Evolutionary conservation across 2,113 vertebrate genomes (phyloP).

Genomic region (Aegotheles bennettii): DNA sequence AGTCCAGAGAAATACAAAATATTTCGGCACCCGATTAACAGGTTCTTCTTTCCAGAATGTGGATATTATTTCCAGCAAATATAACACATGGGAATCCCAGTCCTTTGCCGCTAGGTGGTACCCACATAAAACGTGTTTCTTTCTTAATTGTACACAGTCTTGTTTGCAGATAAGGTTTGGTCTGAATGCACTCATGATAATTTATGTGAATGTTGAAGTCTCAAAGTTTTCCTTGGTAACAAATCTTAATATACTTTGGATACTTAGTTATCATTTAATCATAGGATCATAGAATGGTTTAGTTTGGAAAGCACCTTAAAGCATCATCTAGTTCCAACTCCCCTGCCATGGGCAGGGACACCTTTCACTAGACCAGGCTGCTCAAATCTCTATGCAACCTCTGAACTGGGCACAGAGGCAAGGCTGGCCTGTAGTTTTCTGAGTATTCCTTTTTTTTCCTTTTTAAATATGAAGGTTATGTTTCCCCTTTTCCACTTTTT

Average conservation of each 20-base stretch:
- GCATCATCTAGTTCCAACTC: no score
- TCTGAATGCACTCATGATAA: not conserved
- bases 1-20: not conserved
- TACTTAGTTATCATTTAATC: not conserved
- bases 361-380: no score
- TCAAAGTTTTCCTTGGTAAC: not conserved
- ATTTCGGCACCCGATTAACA: not conserved
- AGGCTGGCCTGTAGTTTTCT: no score
- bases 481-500: no score
- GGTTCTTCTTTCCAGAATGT: not conserved
- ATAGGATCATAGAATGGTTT: no score
- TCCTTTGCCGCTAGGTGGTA: slow-evolving; percentile 32
- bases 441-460: no score
- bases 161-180: not conserved
- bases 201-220: not conserved
- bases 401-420: no score
- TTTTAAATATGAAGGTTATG: no score
- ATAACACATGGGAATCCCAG: not conserved
- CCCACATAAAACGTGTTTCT: slow-evolving; percentile 2
- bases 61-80: not conserved
- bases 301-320: no score
- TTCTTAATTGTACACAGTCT: not conserved
- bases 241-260: not conserved
- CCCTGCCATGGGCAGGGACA: no score
- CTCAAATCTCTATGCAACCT: no score